phyloP scores from a whole-genome alignment of 2,797 vertebrate genomes.

The Karalla daura region DNA sequence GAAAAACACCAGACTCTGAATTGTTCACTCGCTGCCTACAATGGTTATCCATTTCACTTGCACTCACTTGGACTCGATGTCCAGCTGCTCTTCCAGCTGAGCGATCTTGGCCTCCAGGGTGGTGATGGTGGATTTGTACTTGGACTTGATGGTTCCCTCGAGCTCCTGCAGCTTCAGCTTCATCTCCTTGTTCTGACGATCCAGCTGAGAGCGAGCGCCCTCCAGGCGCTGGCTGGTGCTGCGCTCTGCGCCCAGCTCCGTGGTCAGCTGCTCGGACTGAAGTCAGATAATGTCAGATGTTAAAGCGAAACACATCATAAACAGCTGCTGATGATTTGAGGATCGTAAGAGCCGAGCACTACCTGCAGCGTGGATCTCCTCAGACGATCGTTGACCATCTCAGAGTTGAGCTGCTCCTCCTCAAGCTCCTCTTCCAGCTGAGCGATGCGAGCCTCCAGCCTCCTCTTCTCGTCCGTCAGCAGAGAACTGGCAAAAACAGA shows the following conservation, averaged over 20 bases:
- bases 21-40: background rate
- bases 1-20: too few relatives aligned
- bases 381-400: conserved; percentile 92
- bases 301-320: background rate
- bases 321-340: too few relatives aligned
- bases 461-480: conserved; percentile 92
- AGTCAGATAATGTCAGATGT: conserved; percentile 7
- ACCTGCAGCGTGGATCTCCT: conserved; percentile 93
- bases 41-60: background rate
- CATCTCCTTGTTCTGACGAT: conserved; percentile 96
- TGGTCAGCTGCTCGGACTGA: conserved; percentile 91
- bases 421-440: conserved; percentile 97
- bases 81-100: conserved; percentile 93
- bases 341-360: too few relatives aligned
- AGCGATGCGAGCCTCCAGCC: conserved; percentile 90
- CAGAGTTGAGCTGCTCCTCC: conserved; percentile 92
- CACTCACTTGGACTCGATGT: conserved; percentile 90
- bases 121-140: conserved; percentile 89
- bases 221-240: conserved; percentile 90
- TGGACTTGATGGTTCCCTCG: conserved; percentile 90
- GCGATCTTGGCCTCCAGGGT: conserved; percentile 91
- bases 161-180: conserved; percentile 94
- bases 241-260: conserved; percentile 90
- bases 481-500: conserved; percentile 81
- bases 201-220: conserved; percentile 90